Evolutionary conservation across 2,888 invertebrate genomes (phyloP), one percentile per base, ranked within the genome.

Genomic region (Drosophila meridionalis): DNA sequence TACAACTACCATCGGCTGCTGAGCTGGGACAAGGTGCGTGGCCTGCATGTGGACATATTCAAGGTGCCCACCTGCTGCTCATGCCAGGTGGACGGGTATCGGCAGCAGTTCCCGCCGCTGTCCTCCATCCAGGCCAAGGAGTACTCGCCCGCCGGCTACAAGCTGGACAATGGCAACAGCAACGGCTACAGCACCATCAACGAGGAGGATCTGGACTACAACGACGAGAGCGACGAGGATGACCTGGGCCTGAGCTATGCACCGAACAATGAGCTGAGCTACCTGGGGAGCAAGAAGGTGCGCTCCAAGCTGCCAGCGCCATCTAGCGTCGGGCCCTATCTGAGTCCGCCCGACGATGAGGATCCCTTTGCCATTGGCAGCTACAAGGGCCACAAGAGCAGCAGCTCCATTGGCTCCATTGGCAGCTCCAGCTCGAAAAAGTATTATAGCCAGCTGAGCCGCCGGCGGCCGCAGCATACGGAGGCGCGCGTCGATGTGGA

Each of bases 41-140:
- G 97, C 11, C 94, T 97, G 1, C 97, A 97, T 80, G 96, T 97
- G 94, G 97, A 97, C 89, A 96, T 97, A 71, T 97, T 97, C 86
- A 97, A 97, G 94, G 96, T 96, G 1, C 97, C 97, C 34, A 96
- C 96, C 0, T 97, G 97, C 83, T 97, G 97, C 87, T 96, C 96
- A 4, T 97, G 97, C 87, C 97, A 97, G 90, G 95, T 97, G 12
- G 96, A 96, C 90, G 96, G 96, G 4, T 96, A 96, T 88, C 94
- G 95, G 38, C 95, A 96, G 12, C 94, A 95, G 11, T 96, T 95
- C 76, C 96, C 96, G 1, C 96, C 96, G 0, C 72, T 92, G 3
- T 82, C 82, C 32, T 72, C 80, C 4, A 78, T 82, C 5, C 88
- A 90, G 34, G 73, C 82, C 42, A 92, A 92, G 53, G 92, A 91